phyloP scores from a whole-genome alignment of 2,113 vertebrate genomes.

The Symphodus melops region DNA sequence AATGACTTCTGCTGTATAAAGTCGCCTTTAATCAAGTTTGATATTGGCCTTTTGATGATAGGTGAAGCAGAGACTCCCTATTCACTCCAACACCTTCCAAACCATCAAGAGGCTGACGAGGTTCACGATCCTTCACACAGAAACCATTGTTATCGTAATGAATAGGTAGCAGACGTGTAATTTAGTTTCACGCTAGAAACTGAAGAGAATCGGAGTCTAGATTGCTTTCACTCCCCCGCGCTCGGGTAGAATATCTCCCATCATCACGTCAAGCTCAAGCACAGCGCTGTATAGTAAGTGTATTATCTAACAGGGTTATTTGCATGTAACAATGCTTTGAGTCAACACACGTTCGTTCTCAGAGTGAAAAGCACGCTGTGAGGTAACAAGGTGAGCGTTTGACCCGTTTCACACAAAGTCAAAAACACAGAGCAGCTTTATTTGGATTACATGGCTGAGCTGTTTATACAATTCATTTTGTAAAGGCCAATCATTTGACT shows the following conservation, averaged over 20 bases:
- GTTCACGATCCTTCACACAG: slow-evolving; percentile 32
- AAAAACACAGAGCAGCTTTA: too few species aligned
- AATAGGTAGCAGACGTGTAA: slow-evolving; percentile 30
- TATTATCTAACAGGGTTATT: not conserved
- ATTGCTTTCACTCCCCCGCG: slow-evolving; percentile 15
- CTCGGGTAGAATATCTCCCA: not conserved
- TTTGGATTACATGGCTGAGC: too few species aligned
- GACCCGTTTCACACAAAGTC: too few species aligned
- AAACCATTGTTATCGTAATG: slow-evolving; percentile 43
- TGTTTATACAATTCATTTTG: too few species aligned
- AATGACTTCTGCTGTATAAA: slow-evolving; percentile 14
- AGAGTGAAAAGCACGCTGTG: too few species aligned
- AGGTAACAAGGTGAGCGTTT: too few species aligned
- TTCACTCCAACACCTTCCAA: not conserved
- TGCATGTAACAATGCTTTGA: not conserved
- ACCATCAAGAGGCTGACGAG: slow-evolving; percentile 19
- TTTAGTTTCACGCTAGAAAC: slow-evolving; percentile 24
- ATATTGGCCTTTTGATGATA: slow-evolving; percentile 11
- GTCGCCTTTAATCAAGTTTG: slow-evolving; percentile 30
- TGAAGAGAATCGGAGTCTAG: not conserved
- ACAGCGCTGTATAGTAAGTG: not conserved
- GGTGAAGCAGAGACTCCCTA: not conserved
- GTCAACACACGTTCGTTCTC: not conserved
- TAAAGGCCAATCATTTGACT: too few species aligned
- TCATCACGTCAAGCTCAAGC: not conserved